Evolutionary conservation across 2,888 invertebrate genomes (phyloP).

Genomic region (Cancer borealis): DNA sequence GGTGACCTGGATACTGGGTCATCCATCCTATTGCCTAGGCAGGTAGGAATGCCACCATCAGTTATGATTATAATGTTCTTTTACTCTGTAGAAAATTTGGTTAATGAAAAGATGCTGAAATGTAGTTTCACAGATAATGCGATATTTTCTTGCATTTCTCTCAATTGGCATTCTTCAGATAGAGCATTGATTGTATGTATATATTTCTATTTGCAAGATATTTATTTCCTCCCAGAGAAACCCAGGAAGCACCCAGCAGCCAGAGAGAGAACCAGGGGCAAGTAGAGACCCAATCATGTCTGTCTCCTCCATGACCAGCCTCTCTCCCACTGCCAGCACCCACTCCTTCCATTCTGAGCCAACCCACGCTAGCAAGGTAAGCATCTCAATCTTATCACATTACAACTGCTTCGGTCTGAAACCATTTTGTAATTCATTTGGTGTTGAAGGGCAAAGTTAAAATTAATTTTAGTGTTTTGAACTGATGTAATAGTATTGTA

Average conservation of each 20-base stretch:
- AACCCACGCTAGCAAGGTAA: not conserved
- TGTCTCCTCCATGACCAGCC: not conserved
- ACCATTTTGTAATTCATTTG: not conserved
- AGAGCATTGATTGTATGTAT: not conserved
- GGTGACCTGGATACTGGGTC: conserved; percentile 54
- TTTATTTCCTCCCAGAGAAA: not conserved
- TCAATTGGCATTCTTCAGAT: not conserved
- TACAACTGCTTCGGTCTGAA: too few relatives aligned
- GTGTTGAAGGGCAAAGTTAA: not conserved
- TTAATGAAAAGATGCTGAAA: not conserved
- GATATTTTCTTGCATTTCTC: not conserved
- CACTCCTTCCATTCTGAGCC: not conserved
- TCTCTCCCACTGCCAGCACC: not conserved
- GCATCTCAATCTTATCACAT: not conserved
- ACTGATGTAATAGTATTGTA: not conserved
- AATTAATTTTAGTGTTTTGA: not conserved
- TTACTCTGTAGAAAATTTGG: not conserved
- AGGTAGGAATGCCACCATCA: conserved; percentile 43
- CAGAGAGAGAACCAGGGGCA: not conserved
- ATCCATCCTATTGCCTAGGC: conserved; percentile 50
- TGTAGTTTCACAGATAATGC: not conserved
- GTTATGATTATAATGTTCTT: not conserved
- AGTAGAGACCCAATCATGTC: not conserved
- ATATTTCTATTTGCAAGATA: not conserved
- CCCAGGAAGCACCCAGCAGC: not conserved